Conservation (phyloP, 1,140 invertebrate genomes). For the Mylabris phalerata region DNA sequence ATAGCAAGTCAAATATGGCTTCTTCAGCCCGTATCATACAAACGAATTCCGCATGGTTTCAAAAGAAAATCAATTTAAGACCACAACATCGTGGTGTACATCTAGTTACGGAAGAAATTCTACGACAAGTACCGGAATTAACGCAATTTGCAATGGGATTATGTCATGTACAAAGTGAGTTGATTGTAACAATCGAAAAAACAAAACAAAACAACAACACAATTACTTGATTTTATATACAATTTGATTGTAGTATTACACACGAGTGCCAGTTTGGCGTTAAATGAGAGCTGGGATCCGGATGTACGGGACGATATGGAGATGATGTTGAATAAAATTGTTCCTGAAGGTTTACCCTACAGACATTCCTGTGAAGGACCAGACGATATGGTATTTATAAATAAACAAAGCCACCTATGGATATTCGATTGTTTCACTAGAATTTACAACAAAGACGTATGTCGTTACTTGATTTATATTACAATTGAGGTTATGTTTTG, state of each 20-base stretch:
- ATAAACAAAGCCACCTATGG: neutral
- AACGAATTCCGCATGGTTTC: conserved; percentile 92
- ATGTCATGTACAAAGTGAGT: conserved; percentile 93
- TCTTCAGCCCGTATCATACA: conserved; percentile 81
- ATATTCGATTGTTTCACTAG: neutral
- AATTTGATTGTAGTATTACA: conserved; percentile 70
- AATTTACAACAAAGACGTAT: neutral
- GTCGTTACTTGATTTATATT: too few species aligned
- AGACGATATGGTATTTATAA: conserved; percentile 84
- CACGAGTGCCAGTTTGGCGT: conserved; percentile 91
- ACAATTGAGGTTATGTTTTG: too few species aligned
- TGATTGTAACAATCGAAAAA: neutral
- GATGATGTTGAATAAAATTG: conserved; percentile 98
- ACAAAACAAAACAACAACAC: neutral
- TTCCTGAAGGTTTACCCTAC: conserved; percentile 92
- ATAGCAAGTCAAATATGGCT: conserved; percentile 64
- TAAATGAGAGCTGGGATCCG: conserved; percentile 98
- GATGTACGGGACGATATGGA: conserved; percentile 96
- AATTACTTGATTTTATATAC: neutral
- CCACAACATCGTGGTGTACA: conserved; percentile 92
- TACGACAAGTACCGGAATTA: conserved; percentile 87
- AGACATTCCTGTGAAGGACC: conserved; percentile 95
- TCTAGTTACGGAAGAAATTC: conserved; percentile 90
- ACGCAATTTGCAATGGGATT: conserved; percentile 88
- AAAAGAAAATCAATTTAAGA: conserved; percentile 89